Evolutionary conservation across 2,888 invertebrate species (phyloP), one percentile per base, ranked within the genome.

Genomic region (Pammene aurita): DNA sequence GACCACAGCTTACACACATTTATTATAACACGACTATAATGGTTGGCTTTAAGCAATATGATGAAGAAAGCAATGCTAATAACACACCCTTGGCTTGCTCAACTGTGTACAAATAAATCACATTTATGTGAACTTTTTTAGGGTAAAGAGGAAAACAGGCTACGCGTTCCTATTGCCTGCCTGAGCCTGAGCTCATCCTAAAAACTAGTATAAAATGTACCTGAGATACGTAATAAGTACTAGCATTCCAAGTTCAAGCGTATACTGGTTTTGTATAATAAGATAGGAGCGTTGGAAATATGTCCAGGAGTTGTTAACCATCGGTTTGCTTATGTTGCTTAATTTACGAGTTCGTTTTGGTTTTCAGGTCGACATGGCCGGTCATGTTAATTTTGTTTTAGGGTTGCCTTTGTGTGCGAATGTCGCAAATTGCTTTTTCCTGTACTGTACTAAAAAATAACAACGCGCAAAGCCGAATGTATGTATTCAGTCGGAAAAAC

Each of bases 41-140:
- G 71, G 54, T 54, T 34, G 7, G 7, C 13, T 6, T n/a, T n/a
- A 54, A 54, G n/a, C 26, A 50, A 26, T 50, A 7, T 6, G 26
- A 5, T 26, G n/a, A 11, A 52, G 14, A 4, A n/a, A 54, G 34
- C 54, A 34, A 7, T 54, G 34, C 7, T 9, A 54, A 54, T 6
- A 34, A n/a, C 13, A 54, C 1, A 54, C 9, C 34, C 9, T 54
- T 54, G 54, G 54, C 34, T 54, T 34, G 54, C 75, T 77, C 76
- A 74, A 76, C 77, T 80, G 76, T 77, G 72, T 72, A 65, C 61
- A 69, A 62, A 83, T 86, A 86, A 87, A 85, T 87, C 86, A 84
- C 82, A 75, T 80, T 83, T 86, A 85, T 82, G 80, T 83, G 84
- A 85, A 83, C 81, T 81, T 78, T 82, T 80, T 78, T 74, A 72